Conservation (phyloP, 2,113 vertebrate species). For the Talpa occidentalis region DNA sequence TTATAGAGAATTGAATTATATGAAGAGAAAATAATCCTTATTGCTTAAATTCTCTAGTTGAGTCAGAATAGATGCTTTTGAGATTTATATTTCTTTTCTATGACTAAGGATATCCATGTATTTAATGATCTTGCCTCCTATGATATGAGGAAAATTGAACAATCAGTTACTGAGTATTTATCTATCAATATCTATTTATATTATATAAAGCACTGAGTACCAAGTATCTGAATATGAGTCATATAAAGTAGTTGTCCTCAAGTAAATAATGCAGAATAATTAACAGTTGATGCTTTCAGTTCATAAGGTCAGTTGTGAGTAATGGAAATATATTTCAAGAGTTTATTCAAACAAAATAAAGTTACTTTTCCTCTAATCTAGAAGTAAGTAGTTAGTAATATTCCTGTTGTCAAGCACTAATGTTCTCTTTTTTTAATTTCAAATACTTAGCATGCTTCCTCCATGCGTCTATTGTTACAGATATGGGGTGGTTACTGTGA, state of each 20-base stretch:
- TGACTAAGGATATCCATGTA: neutral
- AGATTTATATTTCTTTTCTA: neutral
- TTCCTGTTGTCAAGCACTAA: neutral
- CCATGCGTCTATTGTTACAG: neutral
- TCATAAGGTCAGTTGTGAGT: neutral
- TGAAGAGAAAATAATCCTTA: neutral
- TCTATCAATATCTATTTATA: neutral
- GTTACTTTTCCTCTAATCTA: neutral
- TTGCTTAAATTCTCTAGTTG: neutral
- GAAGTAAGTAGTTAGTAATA: neutral
- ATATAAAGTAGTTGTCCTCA: neutral
- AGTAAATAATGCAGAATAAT: neutral
- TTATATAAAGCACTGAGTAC: neutral
- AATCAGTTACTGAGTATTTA: neutral
- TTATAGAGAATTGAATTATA: neutral
- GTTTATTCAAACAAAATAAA: neutral
- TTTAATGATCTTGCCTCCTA: neutral
- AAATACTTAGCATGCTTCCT: neutral
- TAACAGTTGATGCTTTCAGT: neutral
- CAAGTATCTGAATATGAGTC: neutral
- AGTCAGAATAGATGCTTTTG: neutral
- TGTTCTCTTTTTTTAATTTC: neutral
- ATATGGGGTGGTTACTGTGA: rapidly evolving
- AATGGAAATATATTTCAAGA: neutral
- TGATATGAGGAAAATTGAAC: neutral